Evolutionary conservation across 2,113 vertebrate genomes (phyloP), one percentile per base, ranked within the genome.

Genomic region (Ibidorhyncha struthersii): DNA sequence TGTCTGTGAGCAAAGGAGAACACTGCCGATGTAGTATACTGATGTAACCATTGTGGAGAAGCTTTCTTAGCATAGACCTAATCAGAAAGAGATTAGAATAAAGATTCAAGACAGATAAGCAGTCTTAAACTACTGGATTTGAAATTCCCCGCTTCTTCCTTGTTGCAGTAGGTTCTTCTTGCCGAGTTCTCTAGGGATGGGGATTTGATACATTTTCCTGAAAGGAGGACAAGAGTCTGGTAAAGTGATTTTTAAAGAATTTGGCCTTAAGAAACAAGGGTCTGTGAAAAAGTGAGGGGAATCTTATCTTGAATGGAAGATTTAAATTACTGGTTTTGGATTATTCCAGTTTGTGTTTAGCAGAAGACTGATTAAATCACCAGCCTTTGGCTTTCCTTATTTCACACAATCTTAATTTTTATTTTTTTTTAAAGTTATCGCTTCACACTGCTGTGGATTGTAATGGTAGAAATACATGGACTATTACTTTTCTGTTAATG

Each of bases 151-250:
- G 1, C 74, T 82, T 93, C 77, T 40, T 74, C 93, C 73, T 86
- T n/a, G 16, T 55, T 14, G n/a, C 50, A 82, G 29, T 27, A 72
- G 76, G 40, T 52, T 63, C 17, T 65, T 89, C 26, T 93, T 80
- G 52, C 73, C 80, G 65, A 81, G 77, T 3, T 8, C 27, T 82
- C n/a, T 84, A 87, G 92, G 67, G 81, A 73, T 5, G 43, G 38
- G 12, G 40, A 79, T 70, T 93, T 93, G 90, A 92, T 91, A 91
- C 5, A 5, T 79, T 95, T 96, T 97, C 95, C 89, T 97, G 91
- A 90, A 85, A 97, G 82, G 41, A 92, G 41, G 81, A 12, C 19
- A 41, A 73, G 53, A 77, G 77, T 90, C 50, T 79, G 63, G 53
- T 93, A 77, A 96, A 95, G 74, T 56, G 52, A 81, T 97, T 97